Base-by-base conservation (phyloP, 2,888 invertebrate species). In the Cryptus armator region DNA sequence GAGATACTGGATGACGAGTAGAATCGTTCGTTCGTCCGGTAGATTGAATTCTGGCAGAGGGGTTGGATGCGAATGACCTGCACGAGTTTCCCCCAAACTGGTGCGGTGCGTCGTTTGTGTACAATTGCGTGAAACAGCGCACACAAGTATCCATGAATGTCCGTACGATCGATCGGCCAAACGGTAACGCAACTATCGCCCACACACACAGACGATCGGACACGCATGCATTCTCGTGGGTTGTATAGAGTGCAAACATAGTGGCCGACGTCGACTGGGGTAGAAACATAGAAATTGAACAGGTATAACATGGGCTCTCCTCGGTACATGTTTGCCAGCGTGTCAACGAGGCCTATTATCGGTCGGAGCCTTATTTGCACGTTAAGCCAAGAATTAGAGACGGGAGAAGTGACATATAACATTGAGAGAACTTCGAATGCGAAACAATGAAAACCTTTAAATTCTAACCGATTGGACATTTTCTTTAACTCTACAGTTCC, bases 291-390 rank as follows among this genome's bases (percentile, higher is more conserved):
- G 66, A 66, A 62, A 43, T 74, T 59, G 74, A 62, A 74, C 46
- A 44, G 62, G 44, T 64, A 56, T 29, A 59, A 29, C 56, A 48
- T 62, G 62, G 59, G 2, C 74, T 46, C 62, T 62, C 32, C 43
- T 43, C 51, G 81, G 84, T 79, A 79, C 75, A 83, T 85, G 87
- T 89, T 89, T 86, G 86, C 59, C 75, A 76, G 86, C 86, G 84
- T 87, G 88, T 90, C 88, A 89, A 90, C 87, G 88, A 88, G 87
- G 87, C 87, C 90, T 86, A 89, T 90, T 89, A 90, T 87, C 80
- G 86, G 87, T 86, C 86, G 84, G 9, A 10, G 86, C 86, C 90
- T 87, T 90, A 88, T 90, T 89, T 89, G 84, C 89, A 84, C 75
- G 84, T 87, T 86, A 85, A 87, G 87, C 86, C 78, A 79, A 79